Evolutionary conservation across 2,113 vertebrate genomes (phyloP).

Genomic region (Channa maculata): DNA sequence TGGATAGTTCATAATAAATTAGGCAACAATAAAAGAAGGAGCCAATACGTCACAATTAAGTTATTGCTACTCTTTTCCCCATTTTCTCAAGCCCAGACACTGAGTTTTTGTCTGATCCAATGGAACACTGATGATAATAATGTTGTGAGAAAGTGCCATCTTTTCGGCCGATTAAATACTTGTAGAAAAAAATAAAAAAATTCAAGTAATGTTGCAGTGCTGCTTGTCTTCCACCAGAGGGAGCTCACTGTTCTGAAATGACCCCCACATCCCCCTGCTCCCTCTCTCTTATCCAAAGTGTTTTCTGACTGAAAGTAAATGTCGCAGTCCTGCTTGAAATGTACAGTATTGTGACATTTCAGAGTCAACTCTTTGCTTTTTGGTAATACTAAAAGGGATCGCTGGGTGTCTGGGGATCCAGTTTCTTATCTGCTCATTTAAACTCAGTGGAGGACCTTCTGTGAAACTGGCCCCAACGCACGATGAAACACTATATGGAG

Average conservation of each 20-base stretch:
- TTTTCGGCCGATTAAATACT: conserved; percentile 69
- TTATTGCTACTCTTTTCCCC: conserved; percentile 72
- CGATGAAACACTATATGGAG: conserved; percentile 3
- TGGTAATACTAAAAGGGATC: background rate
- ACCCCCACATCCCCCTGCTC: background rate
- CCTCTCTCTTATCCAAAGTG: conserved; percentile 3
- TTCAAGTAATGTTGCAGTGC: conserved; percentile 78
- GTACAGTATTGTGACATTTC: conserved; percentile 35
- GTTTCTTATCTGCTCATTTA: background rate
- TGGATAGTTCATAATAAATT: conserved; percentile 41
- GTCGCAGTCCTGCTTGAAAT: conserved; percentile 1
- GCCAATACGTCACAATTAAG: conserved; percentile 53
- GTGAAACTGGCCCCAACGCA: conserved; percentile 14
- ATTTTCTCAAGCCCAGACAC: conserved; percentile 26
- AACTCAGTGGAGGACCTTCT: background rate
- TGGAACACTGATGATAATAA: conserved; percentile 37
- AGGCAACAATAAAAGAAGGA: conserved; percentile 27
- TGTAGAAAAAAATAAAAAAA: conserved; percentile 45
- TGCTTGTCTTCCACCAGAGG: conserved; percentile 75
- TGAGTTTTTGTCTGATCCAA: conserved; percentile 40
- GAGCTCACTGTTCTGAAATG: conserved; percentile 58
- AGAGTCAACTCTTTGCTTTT: background rate
- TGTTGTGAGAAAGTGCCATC: conserved; percentile 72
- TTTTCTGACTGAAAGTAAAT: conserved; percentile 18
- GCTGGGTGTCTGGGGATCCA: background rate